Conservation (phyloP, 2,797 vertebrate species). For the Mormyrus proboscirostris region DNA sequence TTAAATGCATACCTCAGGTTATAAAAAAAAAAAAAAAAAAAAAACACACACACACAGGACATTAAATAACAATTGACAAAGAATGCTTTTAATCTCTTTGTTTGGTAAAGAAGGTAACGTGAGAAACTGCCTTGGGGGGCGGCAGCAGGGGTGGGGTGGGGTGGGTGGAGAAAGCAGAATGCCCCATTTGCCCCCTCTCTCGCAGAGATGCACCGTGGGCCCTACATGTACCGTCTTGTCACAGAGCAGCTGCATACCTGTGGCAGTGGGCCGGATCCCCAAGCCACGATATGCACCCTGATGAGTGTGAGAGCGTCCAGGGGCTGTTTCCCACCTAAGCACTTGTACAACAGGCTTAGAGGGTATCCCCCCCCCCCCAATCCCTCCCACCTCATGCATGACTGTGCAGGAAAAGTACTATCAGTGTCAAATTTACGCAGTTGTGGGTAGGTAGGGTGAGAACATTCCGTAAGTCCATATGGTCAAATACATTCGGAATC, state of each 20-base stretch:
- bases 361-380: neutral
- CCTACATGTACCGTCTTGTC: slow-evolving; percentile 20
- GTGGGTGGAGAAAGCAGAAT: neutral
- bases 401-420: neutral
- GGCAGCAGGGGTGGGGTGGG: neutral
- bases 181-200: neutral
- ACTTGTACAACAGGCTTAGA: slow-evolving; percentile 26
- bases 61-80: neutral
- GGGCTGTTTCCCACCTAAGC: slow-evolving; percentile 40
- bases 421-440: neutral
- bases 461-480: neutral
- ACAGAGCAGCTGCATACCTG: neutral
- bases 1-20: neutral
- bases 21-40: neutral
- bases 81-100: neutral
- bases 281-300: neutral
- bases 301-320: slow-evolving; percentile 27
- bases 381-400: neutral
- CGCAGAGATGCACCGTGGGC: slow-evolving; percentile 15
- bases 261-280: neutral
- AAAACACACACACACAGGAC: neutral
- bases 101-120: slow-evolving; percentile 1
- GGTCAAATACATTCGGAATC: neutral
- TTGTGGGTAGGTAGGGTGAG: neutral
- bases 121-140: neutral